Evolutionary conservation across 2,888 invertebrate species (phyloP), one percentile per base, ranked within the genome.

Genomic region (Neuroscelio doddi): DNA sequence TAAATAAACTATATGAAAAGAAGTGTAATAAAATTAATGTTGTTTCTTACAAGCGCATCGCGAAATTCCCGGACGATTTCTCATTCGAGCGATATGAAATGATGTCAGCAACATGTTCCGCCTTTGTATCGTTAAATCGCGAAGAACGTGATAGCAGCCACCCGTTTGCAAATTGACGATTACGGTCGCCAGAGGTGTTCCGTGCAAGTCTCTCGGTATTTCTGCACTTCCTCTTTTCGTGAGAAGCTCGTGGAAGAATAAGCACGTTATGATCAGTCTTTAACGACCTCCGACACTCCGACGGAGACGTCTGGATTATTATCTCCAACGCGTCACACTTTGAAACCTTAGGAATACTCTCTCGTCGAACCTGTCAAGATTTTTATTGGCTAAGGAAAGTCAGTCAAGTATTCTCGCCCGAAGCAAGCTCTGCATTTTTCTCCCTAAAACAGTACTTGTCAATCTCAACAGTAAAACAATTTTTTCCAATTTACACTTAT

Each of bases 131-230:
- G 30, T 30, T 30, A 34, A 34, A 14, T 34, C 34, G 34, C n/a
- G n/a, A 10, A 9, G 34, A 32, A 34, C 34, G 34, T 34, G 34
- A 34, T 15, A 34, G 34, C n/a, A n/a, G 32, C 32, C 32, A 32
- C 32, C 32, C 12, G 34, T 34, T 34, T 34, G 34, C 34, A 12
- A 34, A 34, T 34, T 34, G 34, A 34, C 34, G 34, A 12, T 9
- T 34, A 1, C 10, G 15, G 15, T 14, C 34, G 34, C n/a, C n/a
- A n/a, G n/a, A 10, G 34, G 14, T 7, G 34, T 34, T 12, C 30
- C 14, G 34, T 34, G 34, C 34, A 3, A 12, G n/a, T n/a, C n/a
- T 34, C 15, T 15, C 15, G 7, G 34, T 34, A 34, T 10, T 12
- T 34, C 14, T 34, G n/a, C n/a, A 34, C 15, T 34, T 34, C 34